phyloP scores from a whole-genome alignment of 2,888 invertebrate species.

The Molanna angustata region DNA sequence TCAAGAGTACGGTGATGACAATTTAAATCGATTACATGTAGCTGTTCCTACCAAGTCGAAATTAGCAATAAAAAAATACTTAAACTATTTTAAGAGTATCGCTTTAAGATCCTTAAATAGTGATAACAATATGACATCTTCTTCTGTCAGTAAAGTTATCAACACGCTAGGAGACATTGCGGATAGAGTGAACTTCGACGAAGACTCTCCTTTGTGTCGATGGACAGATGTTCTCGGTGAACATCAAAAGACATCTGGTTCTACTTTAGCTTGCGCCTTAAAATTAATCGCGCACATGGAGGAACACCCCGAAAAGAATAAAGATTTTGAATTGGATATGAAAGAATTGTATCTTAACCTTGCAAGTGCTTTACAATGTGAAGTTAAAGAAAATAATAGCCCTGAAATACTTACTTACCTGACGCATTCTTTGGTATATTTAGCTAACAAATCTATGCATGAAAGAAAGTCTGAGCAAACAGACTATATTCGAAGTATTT shows the following conservation, averaged over 20 bases:
- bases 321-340: slow-evolving; percentile 42
- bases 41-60: slow-evolving; percentile 16
- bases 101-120: background rate
- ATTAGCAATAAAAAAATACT: slow-evolving; percentile 9
- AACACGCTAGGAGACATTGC: background rate
- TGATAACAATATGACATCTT: background rate
- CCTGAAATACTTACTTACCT: slow-evolving; percentile 8
- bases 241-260: background rate
- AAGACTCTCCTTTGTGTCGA: slow-evolving; percentile 3
- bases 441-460: slow-evolving; percentile 34
- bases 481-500: slow-evolving; percentile 23
- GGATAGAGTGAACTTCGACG: background rate
- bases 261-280: slow-evolving; percentile 37
- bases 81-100: slow-evolving; percentile 11
- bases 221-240: slow-evolving; percentile 14
- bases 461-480: slow-evolving; percentile 6
- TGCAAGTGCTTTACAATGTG: slow-evolving; percentile 48
- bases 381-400: slow-evolving; percentile 37
- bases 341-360: slow-evolving; percentile 42
- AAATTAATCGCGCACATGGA: slow-evolving; percentile 47
- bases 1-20: slow-evolving; percentile 13
- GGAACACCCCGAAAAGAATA: slow-evolving; percentile 38
- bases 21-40: slow-evolving; percentile 12
- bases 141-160: background rate
- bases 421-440: slow-evolving; percentile 5